Evolutionary conservation across 2,797 vertebrate species (phyloP).

Genomic region (Alauda arvensis): DNA sequence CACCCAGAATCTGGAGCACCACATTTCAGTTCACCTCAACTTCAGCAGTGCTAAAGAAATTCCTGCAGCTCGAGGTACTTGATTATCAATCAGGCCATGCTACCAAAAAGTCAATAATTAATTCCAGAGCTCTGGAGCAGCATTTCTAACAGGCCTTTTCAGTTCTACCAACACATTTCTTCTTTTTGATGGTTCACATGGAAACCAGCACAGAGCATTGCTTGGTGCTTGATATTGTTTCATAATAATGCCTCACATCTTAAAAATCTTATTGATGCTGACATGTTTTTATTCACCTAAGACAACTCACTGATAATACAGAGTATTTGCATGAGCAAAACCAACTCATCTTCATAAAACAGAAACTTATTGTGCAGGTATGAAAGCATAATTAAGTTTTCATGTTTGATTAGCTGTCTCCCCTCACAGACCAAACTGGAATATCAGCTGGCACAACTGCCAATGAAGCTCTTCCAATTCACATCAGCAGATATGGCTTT

Average conservation of each 20-base stretch:
- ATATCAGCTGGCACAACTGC: background rate
- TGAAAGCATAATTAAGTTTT: conserved; percentile 24
- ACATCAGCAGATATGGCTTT: background rate
- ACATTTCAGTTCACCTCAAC: background rate
- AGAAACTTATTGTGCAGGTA: conserved; percentile 1
- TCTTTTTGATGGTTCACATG: background rate
- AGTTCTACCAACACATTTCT: background rate
- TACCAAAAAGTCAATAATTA: conserved; percentile 9
- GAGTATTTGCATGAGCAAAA: background rate
- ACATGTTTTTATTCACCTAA: background rate
- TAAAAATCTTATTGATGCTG: background rate
- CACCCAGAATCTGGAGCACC: background rate
- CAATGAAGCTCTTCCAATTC: background rate
- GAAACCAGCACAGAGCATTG: background rate
- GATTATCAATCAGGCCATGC: background rate
- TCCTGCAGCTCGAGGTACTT: background rate
- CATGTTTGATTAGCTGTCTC: background rate
- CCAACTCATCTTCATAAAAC: background rate
- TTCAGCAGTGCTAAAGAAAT: background rate
- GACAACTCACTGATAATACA: background rate
- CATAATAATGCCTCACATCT: background rate
- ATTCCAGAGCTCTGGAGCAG: background rate
- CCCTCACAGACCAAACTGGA: background rate
- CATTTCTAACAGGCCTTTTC: background rate
- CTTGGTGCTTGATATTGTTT: background rate